Evolutionary conservation across 2,888 invertebrate species (phyloP), one percentile per base, ranked within the genome.

Genomic region (Ennomos quercinarius): DNA sequence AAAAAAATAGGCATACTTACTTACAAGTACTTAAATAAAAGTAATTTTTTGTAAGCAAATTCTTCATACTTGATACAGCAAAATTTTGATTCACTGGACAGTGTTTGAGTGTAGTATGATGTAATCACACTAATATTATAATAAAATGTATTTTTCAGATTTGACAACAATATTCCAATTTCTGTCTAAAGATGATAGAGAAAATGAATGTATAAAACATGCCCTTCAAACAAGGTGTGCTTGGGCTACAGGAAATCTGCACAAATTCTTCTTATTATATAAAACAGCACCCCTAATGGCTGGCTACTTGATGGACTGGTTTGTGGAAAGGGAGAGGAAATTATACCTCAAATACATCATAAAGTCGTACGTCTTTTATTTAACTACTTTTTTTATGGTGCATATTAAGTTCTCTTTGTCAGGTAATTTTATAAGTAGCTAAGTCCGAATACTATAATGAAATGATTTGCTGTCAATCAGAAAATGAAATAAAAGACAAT

Each of bases 271-370:
- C 94, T 94, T 96, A 77, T 93, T 99, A 62, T 99, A 99, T 89
- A 95, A 95, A 79, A 90, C 93, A 62, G 97, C 99, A 41, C 99
- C 99, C 13, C 94, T 97, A 81, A 99, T 99, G 99, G 96, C 98
- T 45, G 97, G 97, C 58, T 98, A 97, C 91, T 94, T 99, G 71
- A 97, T 99, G 93, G 99, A 99, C 93, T 98, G 99, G 98, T 99
- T 99, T 94, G 95, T 98, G 83, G 97, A 98, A 70, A 94, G 99
- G 80, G 99, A 99, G 88, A 94, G 99, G 81, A 98, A 97, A 91
- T 93, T 94, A 75, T 99, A 98, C 78, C 94, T 99, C 81, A 98
- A 97, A 91, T 95, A 95, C 85, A 97, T 99, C 88, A 95, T 99
- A 72, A 99, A 98, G 95, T 96, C 98, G 99, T 99, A 97, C 94